Evolutionary conservation across 2,888 invertebrate genomes (phyloP).

Genomic region (Dexiosoma caninum): DNA sequence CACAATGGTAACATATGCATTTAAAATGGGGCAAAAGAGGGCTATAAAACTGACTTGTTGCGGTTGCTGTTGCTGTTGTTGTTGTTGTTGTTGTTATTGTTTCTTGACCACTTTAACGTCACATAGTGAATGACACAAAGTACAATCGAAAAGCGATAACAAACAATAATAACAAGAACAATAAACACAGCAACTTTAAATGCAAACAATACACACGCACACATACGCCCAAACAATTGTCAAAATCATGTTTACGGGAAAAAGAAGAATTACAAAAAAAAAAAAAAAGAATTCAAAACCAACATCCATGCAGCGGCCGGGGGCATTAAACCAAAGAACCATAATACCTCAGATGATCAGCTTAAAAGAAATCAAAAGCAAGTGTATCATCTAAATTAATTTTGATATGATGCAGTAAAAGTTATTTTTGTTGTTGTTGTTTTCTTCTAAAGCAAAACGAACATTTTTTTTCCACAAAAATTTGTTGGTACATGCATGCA

Average conservation of each 20-base stretch:
- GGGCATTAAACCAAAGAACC: background rate
- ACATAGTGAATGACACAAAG: constrained; percentile 62
- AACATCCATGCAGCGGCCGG: constrained; percentile 4
- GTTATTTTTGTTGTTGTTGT: background rate
- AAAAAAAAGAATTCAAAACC: background rate
- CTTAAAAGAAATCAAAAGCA: constrained; percentile 14
- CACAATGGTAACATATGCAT: background rate
- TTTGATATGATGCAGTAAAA: constrained; percentile 23
- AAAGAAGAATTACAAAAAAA: background rate
- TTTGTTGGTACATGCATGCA: background rate
- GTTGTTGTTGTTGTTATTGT: constrained; percentile 16
- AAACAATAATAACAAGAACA: constrained; percentile 48
- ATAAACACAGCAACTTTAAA: constrained; percentile 25
- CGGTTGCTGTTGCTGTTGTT: constrained; percentile 1
- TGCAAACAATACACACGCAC: background rate
- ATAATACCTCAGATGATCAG: constrained; percentile 1
- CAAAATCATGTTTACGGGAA: constrained; percentile 42
- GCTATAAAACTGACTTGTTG: constrained; percentile 8
- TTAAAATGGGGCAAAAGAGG: constrained; percentile 26
- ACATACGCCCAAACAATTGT: constrained; percentile 20
- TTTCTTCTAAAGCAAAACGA: background rate
- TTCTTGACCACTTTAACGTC: constrained; percentile 61
- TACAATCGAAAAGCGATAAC: constrained; percentile 62
- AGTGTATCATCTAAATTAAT: constrained; percentile 22
- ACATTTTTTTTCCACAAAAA: background rate